Conservation (phyloP, 2,797 vertebrate species). For the Adrianichthys oophorus region DNA sequence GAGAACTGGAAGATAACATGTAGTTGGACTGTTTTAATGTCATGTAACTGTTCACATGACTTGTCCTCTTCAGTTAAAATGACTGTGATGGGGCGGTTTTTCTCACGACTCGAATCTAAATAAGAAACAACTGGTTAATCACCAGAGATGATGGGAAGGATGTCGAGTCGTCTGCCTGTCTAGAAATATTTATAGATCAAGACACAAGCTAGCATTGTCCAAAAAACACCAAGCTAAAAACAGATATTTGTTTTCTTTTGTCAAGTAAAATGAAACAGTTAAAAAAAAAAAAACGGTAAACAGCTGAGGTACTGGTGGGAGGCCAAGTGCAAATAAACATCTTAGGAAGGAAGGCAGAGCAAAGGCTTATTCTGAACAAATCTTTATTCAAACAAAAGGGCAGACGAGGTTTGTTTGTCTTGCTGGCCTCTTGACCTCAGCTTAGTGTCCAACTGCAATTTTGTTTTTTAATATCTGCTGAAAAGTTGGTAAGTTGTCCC, state of each 20-base stretch:
- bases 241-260: slow-evolving; percentile 3
- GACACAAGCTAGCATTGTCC: slow-evolving; percentile 54
- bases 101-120: slow-evolving; percentile 14
- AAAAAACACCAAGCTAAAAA: slow-evolving; percentile 45
- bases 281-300: slow-evolving; percentile 55
- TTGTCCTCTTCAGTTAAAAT: too few relatives aligned
- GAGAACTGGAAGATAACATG: too few relatives aligned
- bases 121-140: slow-evolving; percentile 33
- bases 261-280: slow-evolving; percentile 48
- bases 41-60: too few relatives aligned
- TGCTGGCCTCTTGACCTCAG: slow-evolving; percentile 50
- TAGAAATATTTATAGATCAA: slow-evolving; percentile 61
- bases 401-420: slow-evolving; percentile 58
- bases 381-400: slow-evolving; percentile 61
- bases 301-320: slow-evolving; percentile 51
- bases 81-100: too few relatives aligned
- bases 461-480: slow-evolving; percentile 35
- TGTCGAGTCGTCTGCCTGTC: slow-evolving; percentile 47
- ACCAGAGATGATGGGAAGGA: slow-evolving; percentile 52
- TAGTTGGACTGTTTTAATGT: too few relatives aligned
- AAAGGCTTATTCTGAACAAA: slow-evolving; percentile 58
- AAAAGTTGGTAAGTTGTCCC: slow-evolving; percentile 37
- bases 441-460: slow-evolving; percentile 37
- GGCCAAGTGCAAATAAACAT: slow-evolving; percentile 63
- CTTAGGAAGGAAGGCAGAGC: slow-evolving; percentile 58